phyloP scores from a whole-genome alignment of 2,797 vertebrate genomes.

The Erethizon dorsatum region DNA sequence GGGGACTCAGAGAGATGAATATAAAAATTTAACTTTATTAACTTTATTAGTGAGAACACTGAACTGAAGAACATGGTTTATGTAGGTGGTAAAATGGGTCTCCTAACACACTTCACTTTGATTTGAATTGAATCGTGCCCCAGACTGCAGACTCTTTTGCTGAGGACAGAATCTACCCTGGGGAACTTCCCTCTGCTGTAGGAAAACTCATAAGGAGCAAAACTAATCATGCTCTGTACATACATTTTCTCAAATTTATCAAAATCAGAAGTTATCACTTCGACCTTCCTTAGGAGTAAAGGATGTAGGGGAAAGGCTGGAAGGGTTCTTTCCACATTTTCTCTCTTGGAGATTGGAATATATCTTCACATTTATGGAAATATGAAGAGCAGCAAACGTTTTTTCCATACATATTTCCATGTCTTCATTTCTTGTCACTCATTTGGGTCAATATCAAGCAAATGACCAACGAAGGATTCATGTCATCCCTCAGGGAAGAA shows the following conservation, averaged over 20 bases:
- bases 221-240: background rate
- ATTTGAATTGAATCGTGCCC: background rate
- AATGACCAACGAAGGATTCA: background rate
- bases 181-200: background rate
- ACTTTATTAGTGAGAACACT: background rate
- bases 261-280: background rate
- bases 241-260: background rate
- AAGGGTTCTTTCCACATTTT: background rate
- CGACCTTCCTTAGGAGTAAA: background rate
- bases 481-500: background rate
- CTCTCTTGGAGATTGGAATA: background rate
- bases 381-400: background rate
- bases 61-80: background rate
- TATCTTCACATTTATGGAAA: background rate
- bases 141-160: background rate
- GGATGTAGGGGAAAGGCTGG: background rate
- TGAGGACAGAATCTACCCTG: background rate
- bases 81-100: background rate
- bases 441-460: background rate
- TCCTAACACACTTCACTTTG: background rate
- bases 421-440: background rate
- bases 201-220: background rate
- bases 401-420: background rate
- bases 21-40: background rate
- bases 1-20: background rate